A percentile compares a stretch with the other conserved stretches of the same genome.
phyloP scores from a whole-genome alignment of 2,797 vertebrate genomes.

The Tragopan temminckii region DNA sequence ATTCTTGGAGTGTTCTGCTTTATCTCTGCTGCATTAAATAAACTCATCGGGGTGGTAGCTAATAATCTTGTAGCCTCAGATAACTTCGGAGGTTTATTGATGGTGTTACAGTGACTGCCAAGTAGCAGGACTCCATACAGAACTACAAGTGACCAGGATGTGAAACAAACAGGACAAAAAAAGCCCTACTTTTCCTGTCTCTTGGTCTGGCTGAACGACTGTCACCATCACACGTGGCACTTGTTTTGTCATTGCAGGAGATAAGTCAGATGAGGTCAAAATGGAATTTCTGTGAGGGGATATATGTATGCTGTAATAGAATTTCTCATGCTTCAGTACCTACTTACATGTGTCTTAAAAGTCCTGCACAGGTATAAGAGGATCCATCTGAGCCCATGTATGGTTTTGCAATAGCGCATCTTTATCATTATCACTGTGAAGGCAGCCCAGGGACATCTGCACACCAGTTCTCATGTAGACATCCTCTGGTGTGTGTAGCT shows the following conservation, averaged over 20 bases:
- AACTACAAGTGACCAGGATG: slow-evolving; percentile 2
- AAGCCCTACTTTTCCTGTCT: not conserved
- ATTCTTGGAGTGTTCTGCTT: slow-evolving; percentile 27
- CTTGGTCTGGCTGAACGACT: not conserved
- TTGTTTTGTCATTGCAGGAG: not conserved
- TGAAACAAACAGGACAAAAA: not conserved
- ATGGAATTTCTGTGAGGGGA: not conserved
- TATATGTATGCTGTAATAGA: not conserved
- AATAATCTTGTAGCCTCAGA: slow-evolving; percentile 21
- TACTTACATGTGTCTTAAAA: not conserved
- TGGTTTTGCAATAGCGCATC: not conserved
- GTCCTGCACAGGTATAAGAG: not conserved
- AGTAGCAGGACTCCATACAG: not conserved
- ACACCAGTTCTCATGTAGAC: not conserved
- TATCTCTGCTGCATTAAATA: slow-evolving; percentile 5
- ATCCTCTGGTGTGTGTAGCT: not conserved
- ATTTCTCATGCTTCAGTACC: not conserved
- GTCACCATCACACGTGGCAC: not conserved
- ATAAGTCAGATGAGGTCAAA: not conserved
- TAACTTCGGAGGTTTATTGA: slow-evolving; percentile 33
- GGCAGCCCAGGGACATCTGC: not conserved
- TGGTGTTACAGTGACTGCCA: slow-evolving; percentile 28
- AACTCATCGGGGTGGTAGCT: not conserved
- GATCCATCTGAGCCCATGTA: not conserved
- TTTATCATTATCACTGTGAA: not conserved